Evolutionary conservation across 2,113 vertebrate genomes (phyloP).

Genomic region (Paedocypris sp.): DNA sequence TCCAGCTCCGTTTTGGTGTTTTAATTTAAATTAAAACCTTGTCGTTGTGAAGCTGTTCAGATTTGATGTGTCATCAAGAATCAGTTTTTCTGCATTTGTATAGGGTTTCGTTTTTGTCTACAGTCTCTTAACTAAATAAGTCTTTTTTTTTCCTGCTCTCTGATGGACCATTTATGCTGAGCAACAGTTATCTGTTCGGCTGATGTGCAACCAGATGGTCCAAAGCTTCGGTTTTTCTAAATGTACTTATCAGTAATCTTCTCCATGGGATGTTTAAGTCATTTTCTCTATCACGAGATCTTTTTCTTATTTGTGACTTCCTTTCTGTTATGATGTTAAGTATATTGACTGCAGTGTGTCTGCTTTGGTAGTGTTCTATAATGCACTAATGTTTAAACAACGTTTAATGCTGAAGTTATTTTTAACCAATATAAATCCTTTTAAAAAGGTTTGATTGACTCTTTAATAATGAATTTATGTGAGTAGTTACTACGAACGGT

Average conservation of each 20-base stretch:
- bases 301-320: slow-evolving; percentile 1
- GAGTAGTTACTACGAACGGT: no score
- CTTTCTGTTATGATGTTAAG: slow-evolving; percentile 5
- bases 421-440: no score
- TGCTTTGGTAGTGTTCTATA: not conserved
- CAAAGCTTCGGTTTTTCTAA: not conserved
- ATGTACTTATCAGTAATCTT: slow-evolving; percentile 3
- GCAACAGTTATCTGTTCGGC: not conserved
- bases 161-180: no score
- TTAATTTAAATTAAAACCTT: not conserved
- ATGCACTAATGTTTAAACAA: no score
- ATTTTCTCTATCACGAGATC: slow-evolving; percentile 1
- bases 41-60: not conserved
- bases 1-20: not conserved
- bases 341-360: not conserved
- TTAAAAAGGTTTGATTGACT: no score
- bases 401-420: no score
- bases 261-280: not conserved
- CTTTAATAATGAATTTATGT: no score
- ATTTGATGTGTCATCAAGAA: not conserved
- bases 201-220: not conserved
- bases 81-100: not conserved
- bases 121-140: not conserved
- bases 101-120: not conserved
- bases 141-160: no score